phyloP scores from a whole-genome alignment of 2,888 invertebrate genomes.

The Ferdinandea cuprea region DNA sequence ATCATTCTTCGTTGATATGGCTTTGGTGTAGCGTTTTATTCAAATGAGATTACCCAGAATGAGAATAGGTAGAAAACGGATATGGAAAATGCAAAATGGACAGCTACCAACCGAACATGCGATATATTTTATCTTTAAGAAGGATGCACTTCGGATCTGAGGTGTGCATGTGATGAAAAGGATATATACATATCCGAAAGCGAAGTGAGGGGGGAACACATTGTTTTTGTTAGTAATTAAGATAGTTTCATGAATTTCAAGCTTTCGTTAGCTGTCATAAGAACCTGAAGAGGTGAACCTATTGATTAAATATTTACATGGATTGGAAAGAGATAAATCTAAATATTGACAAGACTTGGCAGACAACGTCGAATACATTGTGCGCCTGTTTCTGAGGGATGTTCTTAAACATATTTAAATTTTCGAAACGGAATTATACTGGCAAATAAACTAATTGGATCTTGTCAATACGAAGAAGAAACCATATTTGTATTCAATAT shows the following conservation, averaged over 20 bases:
- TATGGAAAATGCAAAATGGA: conserved; percentile 1
- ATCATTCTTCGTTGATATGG: conserved; percentile 51
- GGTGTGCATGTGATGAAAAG: too few relatives aligned
- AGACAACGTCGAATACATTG: not conserved
- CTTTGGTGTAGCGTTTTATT: conserved; percentile 49
- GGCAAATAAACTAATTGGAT: too few relatives aligned
- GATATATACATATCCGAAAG: too few relatives aligned
- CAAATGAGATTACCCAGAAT: conserved; percentile 56
- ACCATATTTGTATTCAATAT: too few relatives aligned
- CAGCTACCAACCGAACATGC: not conserved
- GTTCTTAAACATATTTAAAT: too few relatives aligned
- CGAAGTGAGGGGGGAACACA: conserved; percentile 7
- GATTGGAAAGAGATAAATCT: not conserved
- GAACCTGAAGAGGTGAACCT: conserved; percentile 3
- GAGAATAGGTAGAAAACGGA: conserved; percentile 1
- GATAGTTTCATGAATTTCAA: conserved; percentile 32
- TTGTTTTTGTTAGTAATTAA: conserved; percentile 52
- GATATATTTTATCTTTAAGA: conserved; percentile 1
- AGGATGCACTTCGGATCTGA: too few relatives aligned
- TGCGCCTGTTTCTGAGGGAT: not conserved
- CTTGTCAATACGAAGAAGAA: too few relatives aligned
- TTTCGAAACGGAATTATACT: too few relatives aligned
- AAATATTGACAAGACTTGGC: not conserved
- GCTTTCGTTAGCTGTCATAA: not conserved
- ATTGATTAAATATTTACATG: conserved; percentile 18